phyloP scores from a whole-genome alignment of 2,797 vertebrate species.

The Otolemur crassicaudatus region DNA sequence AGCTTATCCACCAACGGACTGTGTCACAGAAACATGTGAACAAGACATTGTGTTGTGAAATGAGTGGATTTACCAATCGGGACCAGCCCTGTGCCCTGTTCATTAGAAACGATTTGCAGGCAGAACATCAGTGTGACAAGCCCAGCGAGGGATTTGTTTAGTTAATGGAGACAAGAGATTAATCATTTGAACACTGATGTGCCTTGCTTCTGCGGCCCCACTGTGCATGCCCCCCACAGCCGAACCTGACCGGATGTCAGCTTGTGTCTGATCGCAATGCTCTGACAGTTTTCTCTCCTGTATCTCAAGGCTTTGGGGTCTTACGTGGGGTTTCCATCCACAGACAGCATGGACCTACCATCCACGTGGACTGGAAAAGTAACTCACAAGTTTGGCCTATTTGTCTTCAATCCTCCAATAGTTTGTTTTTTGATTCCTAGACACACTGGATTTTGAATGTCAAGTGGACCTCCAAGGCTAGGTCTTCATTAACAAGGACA shows the following conservation, averaged over 20 bases:
- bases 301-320: slow-evolving; percentile 29
- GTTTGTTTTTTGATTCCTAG: neutral
- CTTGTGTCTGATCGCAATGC: fast-evolving
- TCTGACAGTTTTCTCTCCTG: neutral
- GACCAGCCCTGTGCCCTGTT: slow-evolving; percentile 76
- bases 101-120: slow-evolving; percentile 87
- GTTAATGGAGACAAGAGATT: slow-evolving; percentile 87
- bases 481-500: neutral
- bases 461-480: neutral
- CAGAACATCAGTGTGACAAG: slow-evolving; percentile 85
- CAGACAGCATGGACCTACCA: neutral
- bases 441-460: neutral
- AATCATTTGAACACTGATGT: slow-evolving; percentile 79
- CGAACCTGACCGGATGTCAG: neutral
- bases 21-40: slow-evolving; percentile 37
- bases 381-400: neutral
- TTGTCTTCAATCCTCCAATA: neutral
- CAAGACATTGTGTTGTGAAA: slow-evolving; percentile 64
- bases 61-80: slow-evolving; percentile 65
- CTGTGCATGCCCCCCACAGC: neutral
- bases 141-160: slow-evolving; percentile 86
- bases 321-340: neutral
- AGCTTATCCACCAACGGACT: slow-evolving; percentile 35
- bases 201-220: slow-evolving; percentile 58
- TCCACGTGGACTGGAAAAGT: neutral